A percentile compares a stretch with the other conserved stretches of the same genome.
These are phyloP conservation scores for Sprattus sprattus DNA, from an alignment of 2,113 vertebrate species.

Conservation along the genomic window DNA sequence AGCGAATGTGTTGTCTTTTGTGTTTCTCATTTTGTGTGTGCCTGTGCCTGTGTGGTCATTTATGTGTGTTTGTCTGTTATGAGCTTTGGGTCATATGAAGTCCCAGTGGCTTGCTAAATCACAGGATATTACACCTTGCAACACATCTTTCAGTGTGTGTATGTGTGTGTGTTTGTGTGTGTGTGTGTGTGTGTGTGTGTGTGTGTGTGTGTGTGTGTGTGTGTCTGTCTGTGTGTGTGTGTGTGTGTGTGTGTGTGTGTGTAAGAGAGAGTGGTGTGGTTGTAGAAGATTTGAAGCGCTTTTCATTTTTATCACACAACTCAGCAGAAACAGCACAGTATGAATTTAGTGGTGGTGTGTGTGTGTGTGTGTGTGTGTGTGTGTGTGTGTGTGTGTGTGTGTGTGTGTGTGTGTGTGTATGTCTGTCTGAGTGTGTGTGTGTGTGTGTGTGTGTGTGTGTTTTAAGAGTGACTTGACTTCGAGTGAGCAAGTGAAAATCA, in stretches of 20 bases:
- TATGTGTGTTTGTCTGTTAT: neutral
- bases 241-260: neutral
- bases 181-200: neutral
- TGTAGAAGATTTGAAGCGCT: neutral
- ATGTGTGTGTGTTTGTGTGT: constrained; percentile 6
- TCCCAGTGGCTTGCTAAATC: neutral
- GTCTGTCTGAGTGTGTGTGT: too few relatives aligned
- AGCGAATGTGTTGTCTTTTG: neutral
- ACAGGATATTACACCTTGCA: neutral
- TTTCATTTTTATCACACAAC: neutral
- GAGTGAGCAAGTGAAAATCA: neutral
- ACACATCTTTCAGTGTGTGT: neutral
- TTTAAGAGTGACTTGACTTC: neutral
- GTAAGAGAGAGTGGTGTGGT: neutral
- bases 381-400: too few relatives aligned
- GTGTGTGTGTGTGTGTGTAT: too few relatives aligned
- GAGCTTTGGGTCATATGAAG: neutral
- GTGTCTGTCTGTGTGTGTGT: constrained; percentile 2
- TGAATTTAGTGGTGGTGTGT: neutral
- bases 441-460: too few relatives aligned
- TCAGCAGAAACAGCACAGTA: neutral
- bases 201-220: neutral
- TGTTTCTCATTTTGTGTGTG: neutral
- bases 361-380: neutral
- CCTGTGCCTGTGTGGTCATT: neutral